phyloP scores from a whole-genome alignment of 2,113 vertebrate species.

The Talpa occidentalis region DNA sequence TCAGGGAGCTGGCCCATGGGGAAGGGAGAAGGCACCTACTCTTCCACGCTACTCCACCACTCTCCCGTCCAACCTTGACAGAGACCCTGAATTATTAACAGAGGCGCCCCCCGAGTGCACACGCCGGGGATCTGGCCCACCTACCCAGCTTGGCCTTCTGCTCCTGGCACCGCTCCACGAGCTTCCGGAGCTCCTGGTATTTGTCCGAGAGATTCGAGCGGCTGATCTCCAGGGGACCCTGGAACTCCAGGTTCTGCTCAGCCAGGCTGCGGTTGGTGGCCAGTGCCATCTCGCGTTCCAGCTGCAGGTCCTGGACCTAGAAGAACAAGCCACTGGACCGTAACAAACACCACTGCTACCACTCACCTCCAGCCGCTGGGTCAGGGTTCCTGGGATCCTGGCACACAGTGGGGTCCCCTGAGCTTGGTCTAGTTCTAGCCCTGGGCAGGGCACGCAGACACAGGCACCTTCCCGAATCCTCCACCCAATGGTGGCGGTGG shows the following conservation, averaged over 20 bases:
- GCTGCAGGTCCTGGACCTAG: slow-evolving; percentile 95
- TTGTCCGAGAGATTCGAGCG: slow-evolving; percentile 89
- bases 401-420: not conserved
- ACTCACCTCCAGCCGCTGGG: rapidly evolving
- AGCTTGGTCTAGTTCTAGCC: not conserved
- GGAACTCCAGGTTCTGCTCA: slow-evolving; percentile 94
- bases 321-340: rapidly evolving
- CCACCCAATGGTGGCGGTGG: not conserved
- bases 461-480: not conserved
- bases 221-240: slow-evolving; percentile 89
- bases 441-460: not conserved
- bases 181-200: slow-evolving; percentile 90
- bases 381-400: not conserved
- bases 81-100: not conserved
- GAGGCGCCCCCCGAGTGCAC: not conserved
- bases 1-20: not conserved
- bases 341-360: rapidly evolving
- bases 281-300: slow-evolving; percentile 96
- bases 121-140: rapidly evolving
- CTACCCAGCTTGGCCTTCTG: slow-evolving; percentile 87
- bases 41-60: not conserved
- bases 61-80: too few relatives aligned
- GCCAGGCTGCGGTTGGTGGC: slow-evolving; percentile 97
- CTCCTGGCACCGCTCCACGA: slow-evolving; percentile 85
- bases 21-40: not conserved